Percentiles rank a stretch among this genome's conserved stretches.
Conservation (phyloP, 2,113 vertebrate species). For the Scolopax mira region DNA sequence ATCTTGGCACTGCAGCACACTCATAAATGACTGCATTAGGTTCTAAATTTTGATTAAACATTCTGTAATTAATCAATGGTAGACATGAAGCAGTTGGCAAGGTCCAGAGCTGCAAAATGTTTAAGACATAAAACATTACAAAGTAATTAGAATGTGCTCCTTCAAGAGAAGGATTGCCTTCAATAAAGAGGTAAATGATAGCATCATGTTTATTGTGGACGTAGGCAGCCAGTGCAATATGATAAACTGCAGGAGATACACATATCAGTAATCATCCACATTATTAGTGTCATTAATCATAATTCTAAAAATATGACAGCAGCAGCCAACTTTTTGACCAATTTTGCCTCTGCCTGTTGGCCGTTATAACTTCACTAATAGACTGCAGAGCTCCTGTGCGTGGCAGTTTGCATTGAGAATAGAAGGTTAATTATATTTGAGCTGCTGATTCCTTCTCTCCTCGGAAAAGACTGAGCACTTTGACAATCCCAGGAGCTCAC, state of each 20-base stretch:
- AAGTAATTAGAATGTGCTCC: conserved; percentile 85
- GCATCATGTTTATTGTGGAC: conserved; percentile 89
- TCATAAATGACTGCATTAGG: conserved; percentile 81
- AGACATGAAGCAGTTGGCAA: conserved; percentile 83
- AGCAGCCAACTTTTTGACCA: conserved; percentile 83
- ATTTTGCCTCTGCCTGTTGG: conserved; percentile 81
- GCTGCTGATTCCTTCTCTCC: conserved; percentile 85
- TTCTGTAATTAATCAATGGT: conserved; percentile 86
- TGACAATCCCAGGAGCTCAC: conserved; percentile 79
- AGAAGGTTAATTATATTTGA: conserved; percentile 98
- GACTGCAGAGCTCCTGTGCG: conserved; percentile 77
- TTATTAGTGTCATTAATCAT: conserved; percentile 96
- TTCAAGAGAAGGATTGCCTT: conserved; percentile 84
- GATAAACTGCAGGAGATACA: conserved; percentile 89
- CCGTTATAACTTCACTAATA: conserved; percentile 85
- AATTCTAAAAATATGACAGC: conserved; percentile 86
- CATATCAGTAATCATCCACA: conserved; percentile 86
- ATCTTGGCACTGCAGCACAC: conserved; percentile 75
- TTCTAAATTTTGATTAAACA: conserved; percentile 89
- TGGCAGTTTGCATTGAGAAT: conserved; percentile 87
- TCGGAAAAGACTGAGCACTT: conserved; percentile 81
- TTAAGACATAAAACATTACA: conserved; percentile 88
- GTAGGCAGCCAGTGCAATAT: conserved; percentile 85
- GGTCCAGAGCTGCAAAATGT: conserved; percentile 84
- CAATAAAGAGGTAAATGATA: conserved; percentile 89